phyloP scores from a whole-genome alignment of 1,140 invertebrate species.

The Nasonia giraulti region DNA sequence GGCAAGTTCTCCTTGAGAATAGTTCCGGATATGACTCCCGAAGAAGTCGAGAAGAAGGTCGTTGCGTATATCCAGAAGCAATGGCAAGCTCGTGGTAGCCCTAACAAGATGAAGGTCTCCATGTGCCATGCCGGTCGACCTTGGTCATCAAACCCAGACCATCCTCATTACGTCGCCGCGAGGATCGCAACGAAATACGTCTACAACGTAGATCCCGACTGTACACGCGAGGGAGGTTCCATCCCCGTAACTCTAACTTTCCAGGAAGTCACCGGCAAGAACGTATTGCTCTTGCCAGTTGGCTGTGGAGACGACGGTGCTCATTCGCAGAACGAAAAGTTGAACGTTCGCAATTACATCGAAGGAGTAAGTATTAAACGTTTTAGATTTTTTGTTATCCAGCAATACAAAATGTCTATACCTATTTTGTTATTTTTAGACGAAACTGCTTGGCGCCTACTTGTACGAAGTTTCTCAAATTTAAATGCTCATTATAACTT shows the following conservation, averaged over 20 bases:
- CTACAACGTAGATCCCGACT: slow-evolving; percentile 93
- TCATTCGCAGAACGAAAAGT: slow-evolving; percentile 98
- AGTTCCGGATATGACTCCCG: slow-evolving; percentile 92
- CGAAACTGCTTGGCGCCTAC: slow-evolving; percentile 90
- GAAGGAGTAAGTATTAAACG: slow-evolving; percentile 84
- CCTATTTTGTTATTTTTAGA: slow-evolving; percentile 78
- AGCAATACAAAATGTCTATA: slow-evolving; percentile 12
- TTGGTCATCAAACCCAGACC: slow-evolving; percentile 94
- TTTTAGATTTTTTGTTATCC: slow-evolving; percentile 27
- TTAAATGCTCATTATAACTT: slow-evolving; percentile 47
- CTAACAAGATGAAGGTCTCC: slow-evolving; percentile 89
- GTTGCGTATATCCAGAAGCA: slow-evolving; percentile 82
- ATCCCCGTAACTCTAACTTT: slow-evolving; percentile 96
- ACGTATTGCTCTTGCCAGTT: slow-evolving; percentile 93
- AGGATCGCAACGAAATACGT: slow-evolving; percentile 90
- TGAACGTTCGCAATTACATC: slow-evolving; percentile 94
- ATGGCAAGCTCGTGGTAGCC: slow-evolving; percentile 84
- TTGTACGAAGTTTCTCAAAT: slow-evolving; percentile 85
- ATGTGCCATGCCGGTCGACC: slow-evolving; percentile 88
- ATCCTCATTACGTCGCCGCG: slow-evolving; percentile 94
- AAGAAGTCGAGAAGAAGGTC: slow-evolving; percentile 84
- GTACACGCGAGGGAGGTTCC: slow-evolving; percentile 96
- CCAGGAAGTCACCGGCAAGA: slow-evolving; percentile 92
- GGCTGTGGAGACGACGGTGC: slow-evolving; percentile 96
- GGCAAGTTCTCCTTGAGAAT: slow-evolving; percentile 98